These are phyloP conservation scores for Drosophila suboccidentalis DNA, from an alignment of 2,888 invertebrate species.

Conservation along the genomic window DNA sequence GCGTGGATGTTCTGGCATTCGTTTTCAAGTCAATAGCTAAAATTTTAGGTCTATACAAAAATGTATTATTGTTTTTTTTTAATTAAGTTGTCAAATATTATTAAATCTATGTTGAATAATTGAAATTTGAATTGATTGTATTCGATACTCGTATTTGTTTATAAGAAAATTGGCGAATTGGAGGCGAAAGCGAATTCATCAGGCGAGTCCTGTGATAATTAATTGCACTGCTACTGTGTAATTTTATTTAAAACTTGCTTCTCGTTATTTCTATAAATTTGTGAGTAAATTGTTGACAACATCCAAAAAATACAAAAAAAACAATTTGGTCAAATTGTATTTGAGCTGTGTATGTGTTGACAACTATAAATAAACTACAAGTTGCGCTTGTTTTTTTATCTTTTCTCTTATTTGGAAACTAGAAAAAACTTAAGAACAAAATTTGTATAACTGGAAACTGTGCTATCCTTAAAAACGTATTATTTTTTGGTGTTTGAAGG, in stretches of 20 bases:
- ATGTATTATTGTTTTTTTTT: slow-evolving; percentile 13
- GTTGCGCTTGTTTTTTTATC: background rate
- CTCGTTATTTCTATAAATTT: slow-evolving; percentile 3
- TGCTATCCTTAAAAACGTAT: slow-evolving; percentile 60
- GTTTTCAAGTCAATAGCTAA: slow-evolving; percentile 13
- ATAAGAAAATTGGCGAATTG: slow-evolving; percentile 28
- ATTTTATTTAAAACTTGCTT: background rate
- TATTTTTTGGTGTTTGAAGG: slow-evolving; percentile 47
- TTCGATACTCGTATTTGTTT: background rate
- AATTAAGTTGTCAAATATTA: slow-evolving; percentile 19
- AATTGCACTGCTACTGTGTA: slow-evolving; percentile 21
- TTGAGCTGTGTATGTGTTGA: background rate
- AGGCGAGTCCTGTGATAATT: slow-evolving; percentile 1
- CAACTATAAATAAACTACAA: background rate
- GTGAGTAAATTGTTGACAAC: slow-evolving; percentile 7
- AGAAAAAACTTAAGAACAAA: slow-evolving; percentile 28
- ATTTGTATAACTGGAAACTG: slow-evolving; percentile 48
- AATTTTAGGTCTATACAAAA: slow-evolving; percentile 9
- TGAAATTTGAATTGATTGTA: slow-evolving; percentile 20
- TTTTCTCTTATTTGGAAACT: slow-evolving; percentile 22
- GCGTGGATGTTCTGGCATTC: slow-evolving; percentile 13
- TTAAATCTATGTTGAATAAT: slow-evolving; percentile 43
- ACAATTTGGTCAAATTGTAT: slow-evolving; percentile 13
- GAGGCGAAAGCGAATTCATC: slow-evolving; percentile 21
- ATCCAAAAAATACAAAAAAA: slow-evolving; percentile 1